Evolutionary conservation across 2,888 invertebrate species (phyloP).

Genomic region (Pantelozetes paolii): DNA sequence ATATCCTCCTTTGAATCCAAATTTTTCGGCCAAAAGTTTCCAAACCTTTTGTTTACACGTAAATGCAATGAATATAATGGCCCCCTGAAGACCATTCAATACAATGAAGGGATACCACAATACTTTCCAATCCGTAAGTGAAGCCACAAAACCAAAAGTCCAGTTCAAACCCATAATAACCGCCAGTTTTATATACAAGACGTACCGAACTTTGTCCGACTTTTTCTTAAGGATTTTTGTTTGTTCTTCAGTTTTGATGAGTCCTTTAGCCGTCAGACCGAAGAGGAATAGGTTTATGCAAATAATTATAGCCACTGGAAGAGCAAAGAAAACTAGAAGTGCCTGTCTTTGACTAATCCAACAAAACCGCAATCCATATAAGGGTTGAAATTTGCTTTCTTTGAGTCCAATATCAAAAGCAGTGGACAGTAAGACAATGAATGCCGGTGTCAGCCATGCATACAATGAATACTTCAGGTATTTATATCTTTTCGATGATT

Average conservation of each 20-base stretch:
- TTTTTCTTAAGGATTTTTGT: slow-evolving; percentile 23
- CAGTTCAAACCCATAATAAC: slow-evolving; percentile 57
- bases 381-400: slow-evolving; percentile 4
- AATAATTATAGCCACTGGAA: slow-evolving; percentile 55
- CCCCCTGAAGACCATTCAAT: slow-evolving; percentile 56
- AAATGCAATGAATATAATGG: slow-evolving; percentile 57
- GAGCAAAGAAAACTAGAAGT: slow-evolving; percentile 57
- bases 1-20: not conserved
- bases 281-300: slow-evolving; percentile 55
- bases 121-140: slow-evolving; percentile 51
- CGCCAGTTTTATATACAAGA: slow-evolving; percentile 55
- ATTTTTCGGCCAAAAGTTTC: not conserved
- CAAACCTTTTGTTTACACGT: slow-evolving; percentile 55
- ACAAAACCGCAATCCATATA: slow-evolving; percentile 50
- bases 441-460: slow-evolving; percentile 49
- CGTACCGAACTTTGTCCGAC: slow-evolving; percentile 43
- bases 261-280: slow-evolving; percentile 47
- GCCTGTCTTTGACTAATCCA: slow-evolving; percentile 57
- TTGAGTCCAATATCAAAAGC: slow-evolving; percentile 22
- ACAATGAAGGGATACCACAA: slow-evolving; percentile 56
- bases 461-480: slow-evolving; percentile 49
- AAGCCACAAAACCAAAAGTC: slow-evolving; percentile 56
- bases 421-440: slow-evolving; percentile 47
- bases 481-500: not conserved
- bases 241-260: not conserved